These are phyloP conservation scores for Ganaspis brasiliensis DNA, from an alignment of 2,888 invertebrate genomes.

Conservation along the genomic window DNA sequence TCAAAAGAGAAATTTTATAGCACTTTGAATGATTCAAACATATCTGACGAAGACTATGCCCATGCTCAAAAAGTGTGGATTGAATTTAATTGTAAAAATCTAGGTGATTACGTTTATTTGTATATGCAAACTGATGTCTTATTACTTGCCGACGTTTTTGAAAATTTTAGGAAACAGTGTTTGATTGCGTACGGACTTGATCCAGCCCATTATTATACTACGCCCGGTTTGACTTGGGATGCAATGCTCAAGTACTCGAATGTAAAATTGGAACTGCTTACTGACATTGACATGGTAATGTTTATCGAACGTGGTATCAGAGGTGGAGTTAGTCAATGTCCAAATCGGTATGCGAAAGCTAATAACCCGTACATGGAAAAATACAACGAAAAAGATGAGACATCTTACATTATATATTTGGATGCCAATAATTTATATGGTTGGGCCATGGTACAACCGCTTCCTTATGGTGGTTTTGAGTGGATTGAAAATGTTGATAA, in stretches of 20 bases:
- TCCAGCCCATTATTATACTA: slow-evolving; percentile 17
- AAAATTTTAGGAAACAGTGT: slow-evolving; percentile 32
- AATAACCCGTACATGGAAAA: not conserved
- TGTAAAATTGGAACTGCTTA: too few relatives aligned
- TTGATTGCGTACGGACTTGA: not conserved
- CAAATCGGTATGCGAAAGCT: not conserved
- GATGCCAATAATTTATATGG: too few relatives aligned
- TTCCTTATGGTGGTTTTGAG: too few relatives aligned
- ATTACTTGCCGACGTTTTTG: slow-evolving; percentile 6
- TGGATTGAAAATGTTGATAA: slow-evolving; percentile 14
- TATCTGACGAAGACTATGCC: slow-evolving; percentile 50
- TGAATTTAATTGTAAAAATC: slow-evolving; percentile 60
- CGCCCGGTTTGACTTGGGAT: slow-evolving; percentile 17
- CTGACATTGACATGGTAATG: not conserved
- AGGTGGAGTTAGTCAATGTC: not conserved
- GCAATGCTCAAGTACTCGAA: not conserved
- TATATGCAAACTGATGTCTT: slow-evolving; percentile 30
- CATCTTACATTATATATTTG: not conserved
- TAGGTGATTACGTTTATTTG: not conserved
- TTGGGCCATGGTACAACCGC: too few relatives aligned
- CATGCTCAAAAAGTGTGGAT: slow-evolving; percentile 9
- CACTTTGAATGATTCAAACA: slow-evolving; percentile 56
- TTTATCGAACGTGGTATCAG: not conserved
- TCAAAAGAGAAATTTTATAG: slow-evolving; percentile 61
- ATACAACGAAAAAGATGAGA: not conserved